phyloP scores from a whole-genome alignment of 92 coral and sea anemone genomes.

The Heliopora coerulea region DNA sequence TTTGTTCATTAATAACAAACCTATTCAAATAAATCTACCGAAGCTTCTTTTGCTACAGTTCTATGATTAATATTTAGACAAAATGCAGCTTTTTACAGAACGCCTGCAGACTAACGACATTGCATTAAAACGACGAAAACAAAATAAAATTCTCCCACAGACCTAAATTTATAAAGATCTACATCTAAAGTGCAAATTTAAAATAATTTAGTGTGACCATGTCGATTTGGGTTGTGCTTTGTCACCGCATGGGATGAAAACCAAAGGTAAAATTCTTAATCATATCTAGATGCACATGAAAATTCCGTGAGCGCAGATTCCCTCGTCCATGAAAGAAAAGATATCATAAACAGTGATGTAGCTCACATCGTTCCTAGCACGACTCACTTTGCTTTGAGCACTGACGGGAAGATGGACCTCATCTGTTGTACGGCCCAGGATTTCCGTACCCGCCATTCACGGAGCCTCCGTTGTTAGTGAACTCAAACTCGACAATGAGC shows the following conservation, averaged over 20 bases:
- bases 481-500: slow-evolving; percentile 91
- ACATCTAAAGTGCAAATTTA: not conserved
- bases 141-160: not conserved
- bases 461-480: slow-evolving; percentile 58
- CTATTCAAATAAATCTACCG: not conserved
- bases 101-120: not conserved
- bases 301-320: too few species aligned
- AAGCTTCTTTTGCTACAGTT: too few species aligned
- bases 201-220: not conserved
- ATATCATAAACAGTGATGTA: too few species aligned
- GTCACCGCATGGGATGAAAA: too few species aligned
- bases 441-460: slow-evolving; percentile 23
- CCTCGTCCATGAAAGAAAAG: too few species aligned
- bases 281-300: too few species aligned
- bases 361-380: too few species aligned
- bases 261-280: too few species aligned
- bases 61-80: not conserved
- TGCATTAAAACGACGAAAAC: not conserved
- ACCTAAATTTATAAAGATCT: not conserved
- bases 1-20: not conserved
- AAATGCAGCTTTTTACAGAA: not conserved
- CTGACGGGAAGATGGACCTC: not conserved
- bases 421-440: not conserved
- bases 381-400: not conserved
- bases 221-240: not conserved